Evolutionary conservation across 2,113 vertebrate species (phyloP), one percentile per base, ranked within the genome.

Genomic region (Pholis gunnellus): DNA sequence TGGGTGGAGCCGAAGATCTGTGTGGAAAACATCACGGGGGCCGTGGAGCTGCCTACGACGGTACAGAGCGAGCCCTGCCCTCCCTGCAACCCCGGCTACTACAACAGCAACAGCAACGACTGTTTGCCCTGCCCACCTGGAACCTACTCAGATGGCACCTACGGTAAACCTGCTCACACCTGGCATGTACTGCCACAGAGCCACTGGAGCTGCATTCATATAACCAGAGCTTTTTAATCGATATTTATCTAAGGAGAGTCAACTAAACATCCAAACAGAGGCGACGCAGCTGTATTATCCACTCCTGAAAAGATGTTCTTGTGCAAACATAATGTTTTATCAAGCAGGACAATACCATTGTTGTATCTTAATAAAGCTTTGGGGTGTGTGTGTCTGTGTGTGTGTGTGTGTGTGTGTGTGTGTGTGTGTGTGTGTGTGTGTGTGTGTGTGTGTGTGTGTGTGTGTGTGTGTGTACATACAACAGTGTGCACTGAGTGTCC

Each of bases 1-100:
- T 99, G 98, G 98, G 96, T 99, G 68, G 96, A 98, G 88, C 97
- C 98, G 6, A 98, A 97, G 93, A 97, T 99, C 89, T 99, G 98
- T 82, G 91, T 96, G 85, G 97, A 98, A 42, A 96, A 97, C 79
- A 72, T 96, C n/a, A 89, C 94, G 0, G 89, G 93, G 38, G 97
- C 97, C 0, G 78, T 96, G 81, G 90, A 91, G 60, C 94, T 99
- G 40, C 98, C 98, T 61, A 94, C 96, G 73, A 97, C 97, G 60
- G 97, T 97, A 31, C 95, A 96, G 83, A 97, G 95, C 72, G 94
- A 97, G 90, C 94, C 96, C 31, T 99, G 98, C 78, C 98, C 98
- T 0, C 98, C 98, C 42, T 99, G 98, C 87, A 99, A 99, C 91
- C 98, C 98, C 2, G 98, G 98, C 65, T 99, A 97, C 94, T 97